phyloP scores from a whole-genome alignment of 2,797 vertebrate genomes.

The Bucorvus abyssinicus region DNA sequence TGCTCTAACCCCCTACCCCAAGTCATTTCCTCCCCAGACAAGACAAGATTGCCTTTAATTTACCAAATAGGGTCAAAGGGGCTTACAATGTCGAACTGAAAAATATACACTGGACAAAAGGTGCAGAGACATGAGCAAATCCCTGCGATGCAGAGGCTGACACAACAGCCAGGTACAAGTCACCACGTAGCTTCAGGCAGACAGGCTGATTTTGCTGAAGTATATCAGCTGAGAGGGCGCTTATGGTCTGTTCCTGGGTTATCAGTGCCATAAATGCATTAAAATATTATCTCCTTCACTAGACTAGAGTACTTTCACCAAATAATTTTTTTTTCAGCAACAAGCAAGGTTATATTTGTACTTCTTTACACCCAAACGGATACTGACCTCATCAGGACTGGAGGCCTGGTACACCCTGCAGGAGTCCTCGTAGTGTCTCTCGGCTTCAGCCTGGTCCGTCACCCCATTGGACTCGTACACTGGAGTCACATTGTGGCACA shows the following conservation, averaged over 20 bases:
- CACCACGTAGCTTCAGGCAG: not conserved
- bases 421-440: conserved; percentile 95
- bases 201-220: not conserved
- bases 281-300: not conserved
- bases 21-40: not conserved
- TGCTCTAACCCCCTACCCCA: not conserved
- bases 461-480: conserved; percentile 94
- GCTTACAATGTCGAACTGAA: fast-evolving
- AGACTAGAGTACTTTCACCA: not conserved
- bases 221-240: not conserved
- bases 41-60: not conserved
- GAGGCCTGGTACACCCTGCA: conserved; percentile 97
- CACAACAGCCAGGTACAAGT: not conserved
- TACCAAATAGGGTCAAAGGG: not conserved
- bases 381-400: conserved; percentile 93
- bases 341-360: fast-evolving
- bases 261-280: not conserved
- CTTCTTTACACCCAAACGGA: not conserved
- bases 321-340: not conserved
- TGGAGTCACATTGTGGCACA: conserved; percentile 97
- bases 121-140: not conserved
- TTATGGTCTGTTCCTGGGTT: fast-evolving
- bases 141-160: not conserved
- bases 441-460: conserved; percentile 95
- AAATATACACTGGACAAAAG: not conserved